These are phyloP conservation scores for Laupala kohalensis DNA, from an alignment of 1,140 invertebrate species.

Conservation along the genomic window DNA sequence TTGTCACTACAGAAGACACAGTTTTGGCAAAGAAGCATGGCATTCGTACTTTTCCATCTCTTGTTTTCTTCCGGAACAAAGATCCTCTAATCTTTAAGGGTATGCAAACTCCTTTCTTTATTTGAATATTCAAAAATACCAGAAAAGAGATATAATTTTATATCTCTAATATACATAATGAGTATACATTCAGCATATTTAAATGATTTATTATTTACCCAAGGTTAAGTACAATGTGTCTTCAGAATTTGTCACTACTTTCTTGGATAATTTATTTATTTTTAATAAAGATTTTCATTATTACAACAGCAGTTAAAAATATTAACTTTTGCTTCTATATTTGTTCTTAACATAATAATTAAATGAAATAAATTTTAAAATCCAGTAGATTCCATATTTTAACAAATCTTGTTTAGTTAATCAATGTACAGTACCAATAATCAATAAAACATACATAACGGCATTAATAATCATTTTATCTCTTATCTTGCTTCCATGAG, in stretches of 20 bases:
- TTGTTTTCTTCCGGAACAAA: conserved; percentile 85
- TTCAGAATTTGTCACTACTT: too few relatives aligned
- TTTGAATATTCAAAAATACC: not conserved
- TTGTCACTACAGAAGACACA: conserved; percentile 81
- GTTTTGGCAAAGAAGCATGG: conserved; percentile 70
- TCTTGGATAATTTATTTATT: too few relatives aligned
- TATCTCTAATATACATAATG: not conserved
- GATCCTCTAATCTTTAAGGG: conserved; percentile 64
- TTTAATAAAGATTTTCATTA: too few relatives aligned
- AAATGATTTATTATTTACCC: not conserved
- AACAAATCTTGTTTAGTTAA: too few relatives aligned
- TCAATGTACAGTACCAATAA: too few relatives aligned
- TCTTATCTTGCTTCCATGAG: too few relatives aligned
- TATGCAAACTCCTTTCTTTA: conserved; percentile 16
- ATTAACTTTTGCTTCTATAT: too few relatives aligned
- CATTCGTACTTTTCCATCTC: conserved; percentile 68
- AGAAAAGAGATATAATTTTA: not conserved
- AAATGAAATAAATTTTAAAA: not conserved
- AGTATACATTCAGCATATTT: not conserved
- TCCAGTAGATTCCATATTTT: not conserved
- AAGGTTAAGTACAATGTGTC: too few relatives aligned
- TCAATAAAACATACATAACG: too few relatives aligned
- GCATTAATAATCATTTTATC: too few relatives aligned
- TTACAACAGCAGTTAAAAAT: too few relatives aligned
- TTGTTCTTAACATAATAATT: not conserved